Conservation (phyloP, 1,140 invertebrate genomes). For the Formica selysi region DNA sequence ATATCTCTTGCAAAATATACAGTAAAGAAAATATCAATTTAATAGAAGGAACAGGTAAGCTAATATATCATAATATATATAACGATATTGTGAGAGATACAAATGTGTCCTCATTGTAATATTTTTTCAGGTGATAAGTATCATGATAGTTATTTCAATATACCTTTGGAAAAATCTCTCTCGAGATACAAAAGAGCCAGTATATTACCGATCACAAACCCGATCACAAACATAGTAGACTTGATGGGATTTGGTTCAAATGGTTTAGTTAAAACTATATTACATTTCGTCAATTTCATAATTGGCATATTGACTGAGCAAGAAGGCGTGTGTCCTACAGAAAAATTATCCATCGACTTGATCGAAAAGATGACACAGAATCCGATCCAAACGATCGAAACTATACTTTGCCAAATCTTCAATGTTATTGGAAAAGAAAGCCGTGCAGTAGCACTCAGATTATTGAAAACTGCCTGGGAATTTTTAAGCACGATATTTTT, state of each 20-base stretch:
- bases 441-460: neutral
- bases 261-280: neutral
- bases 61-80: neutral
- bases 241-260: neutral
- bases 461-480: neutral
- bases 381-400: neutral
- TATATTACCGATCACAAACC: neutral
- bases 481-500: neutral
- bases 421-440: neutral
- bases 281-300: neutral
- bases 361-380: neutral
- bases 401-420: neutral
- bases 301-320: neutral
- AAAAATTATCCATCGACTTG: neutral
- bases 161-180: neutral
- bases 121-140: conserved; percentile 11
- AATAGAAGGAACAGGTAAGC: neutral
- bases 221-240: neutral
- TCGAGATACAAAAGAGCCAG: conserved; percentile 20
- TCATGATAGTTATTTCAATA: neutral
- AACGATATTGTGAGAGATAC: no score
- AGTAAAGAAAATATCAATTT: neutral
- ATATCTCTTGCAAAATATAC: neutral
- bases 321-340: neutral
- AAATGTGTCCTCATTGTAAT: neutral